phyloP scores from a whole-genome alignment of 2,113 vertebrate species.

The Tetrax tetrax region DNA sequence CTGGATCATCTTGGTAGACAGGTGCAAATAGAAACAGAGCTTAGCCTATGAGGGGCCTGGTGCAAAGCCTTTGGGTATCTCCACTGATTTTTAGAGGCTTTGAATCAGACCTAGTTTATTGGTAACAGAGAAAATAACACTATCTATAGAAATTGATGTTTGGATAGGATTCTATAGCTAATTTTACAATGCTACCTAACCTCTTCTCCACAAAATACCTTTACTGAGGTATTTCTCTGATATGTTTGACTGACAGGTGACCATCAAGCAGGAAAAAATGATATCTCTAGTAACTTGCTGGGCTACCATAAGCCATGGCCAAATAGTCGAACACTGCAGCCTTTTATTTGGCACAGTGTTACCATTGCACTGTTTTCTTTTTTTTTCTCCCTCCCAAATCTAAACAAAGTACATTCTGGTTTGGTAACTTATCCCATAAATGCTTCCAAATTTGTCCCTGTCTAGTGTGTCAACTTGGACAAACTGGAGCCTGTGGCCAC shows the following conservation, averaged over 20 bases:
- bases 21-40: background rate
- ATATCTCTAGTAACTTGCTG: background rate
- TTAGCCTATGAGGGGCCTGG: background rate
- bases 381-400: background rate
- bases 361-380: background rate
- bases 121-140: background rate
- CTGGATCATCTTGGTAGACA: background rate
- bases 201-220: background rate
- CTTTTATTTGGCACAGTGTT: background rate
- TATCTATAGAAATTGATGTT: background rate
- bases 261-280: background rate
- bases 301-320: background rate
- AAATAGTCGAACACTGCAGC: background rate
- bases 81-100: background rate
- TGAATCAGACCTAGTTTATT: background rate
- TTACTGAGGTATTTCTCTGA: background rate
- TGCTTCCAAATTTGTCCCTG: background rate
- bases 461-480: conserved; percentile 93
- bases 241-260: background rate
- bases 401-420: background rate
- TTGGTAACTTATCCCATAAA: background rate
- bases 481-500: conserved; percentile 89
- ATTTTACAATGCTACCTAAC: background rate
- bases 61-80: background rate
- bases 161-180: background rate